Base-by-base conservation (phyloP, 2,797 vertebrate species). In the Xerus rutilus region DNA sequence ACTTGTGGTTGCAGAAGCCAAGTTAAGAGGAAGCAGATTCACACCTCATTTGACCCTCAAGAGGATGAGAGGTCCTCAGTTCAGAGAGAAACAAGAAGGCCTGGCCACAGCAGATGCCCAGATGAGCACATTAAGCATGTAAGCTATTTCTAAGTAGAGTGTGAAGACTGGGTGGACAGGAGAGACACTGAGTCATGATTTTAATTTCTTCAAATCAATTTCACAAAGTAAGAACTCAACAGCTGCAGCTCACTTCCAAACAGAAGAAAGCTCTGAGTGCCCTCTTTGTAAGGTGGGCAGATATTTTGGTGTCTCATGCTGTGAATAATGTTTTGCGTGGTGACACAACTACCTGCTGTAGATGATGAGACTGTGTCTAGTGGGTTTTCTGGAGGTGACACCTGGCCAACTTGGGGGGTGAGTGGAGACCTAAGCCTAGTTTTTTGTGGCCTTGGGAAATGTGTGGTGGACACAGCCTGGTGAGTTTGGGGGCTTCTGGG, bases 221-320 rank as follows among this genome's bases (percentile, higher is more conserved):
- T 39, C 6, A 0, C 32, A 23, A 76, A 81, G 6, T 5, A 47
- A 87, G 47, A 62, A 2, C 30, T 15, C 18, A 17, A 3, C 4
- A 1, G 59, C 49, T 4, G 2, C 0, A 0, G n/a, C 39, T 11
- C 14, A 28, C 21, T 76, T 30, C 81, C 45, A 23, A 72, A 23
- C 74, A 28, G n/a, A 45, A n/a, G 21, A 25, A 28, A 18, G 18
- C 45, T 7, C 9, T 15, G 10, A 4, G 57, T 0, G 13, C 23
- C 5, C 0, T 8, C n/a, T 9, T 49, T 5, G 20, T 18, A 1
- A 20, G 49, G 4, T 0, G 35, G 52, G 32, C 2, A 0, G 10
- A 1, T 10, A 5, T 1, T 5, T 14, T 0, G 13, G 43, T 9
- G 5, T 32, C 28, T 39, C 23, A 0, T 3, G 21, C 70, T 0